Evolutionary conservation across 2,113 vertebrate genomes (phyloP), one percentile per base, ranked within the genome.

Genomic region (Eclectus roratus): DNA sequence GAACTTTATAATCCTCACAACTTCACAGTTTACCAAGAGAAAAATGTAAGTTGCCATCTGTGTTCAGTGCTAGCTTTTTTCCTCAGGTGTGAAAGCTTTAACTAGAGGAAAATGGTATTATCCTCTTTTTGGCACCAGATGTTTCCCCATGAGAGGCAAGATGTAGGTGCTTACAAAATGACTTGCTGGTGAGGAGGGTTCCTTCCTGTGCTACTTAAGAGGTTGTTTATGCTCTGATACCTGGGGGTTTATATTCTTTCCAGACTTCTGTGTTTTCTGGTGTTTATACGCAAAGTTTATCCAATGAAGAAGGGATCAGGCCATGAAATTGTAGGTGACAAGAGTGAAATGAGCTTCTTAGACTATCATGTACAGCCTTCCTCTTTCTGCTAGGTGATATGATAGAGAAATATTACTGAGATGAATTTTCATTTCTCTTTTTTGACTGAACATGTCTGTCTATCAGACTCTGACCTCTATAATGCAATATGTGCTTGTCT

Each of bases 91-190:
- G 72, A 0, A 1, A 96, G 60, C 20, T 94, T 95, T 95, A 97
- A 96, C 83, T 91, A 94, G 83, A 93, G 21, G 33, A 84, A 86
- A 88, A 95, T 58, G 60, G 72, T 81, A 92, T 94, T 80, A 94
- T 18, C 31, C 23, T 83, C 33, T 31, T 91, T 58, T 76, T 91
- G 70, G 31, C 55, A 56, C 69, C 92, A 96, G 93, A 95, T 95
- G 94, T 92, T 94, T 96, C 65, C 56, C n/a, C 52, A 83, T 41
- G 68, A 95, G 61, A 88, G 27, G 35, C 13, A 94, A 95, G 85
- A 35, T 70, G 52, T 94, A 80, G 66, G 52, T 88, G 83, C 55
- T 88, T 90, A 56, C 2, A 13, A 50, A 96, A 71, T 81, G 69
- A 71, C 79, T 85, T 84, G 55, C 76, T 68, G 41, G 83, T 87